Base-by-base conservation (phyloP, 2,888 invertebrate genomes). In the Rhyacophila evoluta region DNA sequence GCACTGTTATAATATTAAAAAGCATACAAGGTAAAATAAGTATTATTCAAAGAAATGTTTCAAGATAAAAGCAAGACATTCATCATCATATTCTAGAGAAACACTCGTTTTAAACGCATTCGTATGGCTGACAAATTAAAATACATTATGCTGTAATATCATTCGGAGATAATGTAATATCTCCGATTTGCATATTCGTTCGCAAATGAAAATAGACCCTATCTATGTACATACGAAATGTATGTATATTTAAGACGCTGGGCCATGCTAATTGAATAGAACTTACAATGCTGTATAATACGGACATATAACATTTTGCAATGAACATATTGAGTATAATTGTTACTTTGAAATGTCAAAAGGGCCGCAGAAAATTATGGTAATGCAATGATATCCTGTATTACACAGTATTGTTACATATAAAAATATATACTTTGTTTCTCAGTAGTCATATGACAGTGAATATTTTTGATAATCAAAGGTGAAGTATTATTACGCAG, bases 181-280 rank as follows among this genome's bases (percentile, higher is more conserved):
- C 36, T 38, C 39, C 12, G 72, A 82, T 82, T 82, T 80, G 79
- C 82, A 82, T 82, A 81, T 79, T 75, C 79, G 78, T 74, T 78
- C 77, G 75, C 72, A 74, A 81, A 81, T 73, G 80, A 78, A 76
- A 81, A 78, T 72, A 78, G 36, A 75, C 70, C 33, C 68, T 33
- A 55, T 55, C 25, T 55, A 19, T 55, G 19, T 55, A 55, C 8
- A 15, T 55, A 55, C 19, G 19, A 55, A 19, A 55, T 55, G 55
- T 41, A 41, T 41, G 41, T 55, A 55, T 55, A 55, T 55, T 55
- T 55, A 55, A 55, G 55, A 55, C 19, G 25, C 55, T 19, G 33
- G 70, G 37, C 74, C 38, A 37, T 69, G 29, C 36, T 74, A 74
- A 78, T 74, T 78, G 78, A 78, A 78, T 74, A 55, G 33, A 72